phyloP scores from a whole-genome alignment of 2,113 vertebrate species.

The Rhabdomys dilectus region DNA sequence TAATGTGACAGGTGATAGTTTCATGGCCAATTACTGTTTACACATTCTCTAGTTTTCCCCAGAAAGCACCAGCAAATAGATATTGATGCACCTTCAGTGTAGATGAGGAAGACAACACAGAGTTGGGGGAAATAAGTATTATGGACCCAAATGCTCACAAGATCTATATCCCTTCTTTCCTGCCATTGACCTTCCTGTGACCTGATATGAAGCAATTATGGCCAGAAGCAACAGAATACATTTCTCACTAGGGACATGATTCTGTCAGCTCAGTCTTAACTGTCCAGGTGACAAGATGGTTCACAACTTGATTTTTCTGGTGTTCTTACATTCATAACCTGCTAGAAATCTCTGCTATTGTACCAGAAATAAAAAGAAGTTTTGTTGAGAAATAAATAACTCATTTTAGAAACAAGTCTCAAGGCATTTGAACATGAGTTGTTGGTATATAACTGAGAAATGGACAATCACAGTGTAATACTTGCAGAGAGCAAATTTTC shows the following conservation, averaged over 20 bases:
- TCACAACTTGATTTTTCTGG: background rate
- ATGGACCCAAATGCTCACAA: background rate
- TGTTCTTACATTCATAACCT: background rate
- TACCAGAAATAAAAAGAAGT: background rate
- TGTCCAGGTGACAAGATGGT: background rate
- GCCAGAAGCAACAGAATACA: background rate
- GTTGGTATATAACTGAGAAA: background rate
- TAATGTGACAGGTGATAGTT: background rate
- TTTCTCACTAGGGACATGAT: background rate
- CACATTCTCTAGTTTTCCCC: background rate
- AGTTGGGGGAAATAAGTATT: background rate
- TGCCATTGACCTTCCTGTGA: background rate
- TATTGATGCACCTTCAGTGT: background rate
- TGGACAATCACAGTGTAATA: background rate
- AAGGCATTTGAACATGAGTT: background rate
- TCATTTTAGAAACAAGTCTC: background rate
- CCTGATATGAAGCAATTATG: background rate
- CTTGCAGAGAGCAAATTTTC: background rate
- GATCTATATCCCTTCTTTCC: background rate
- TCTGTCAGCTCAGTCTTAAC: background rate
- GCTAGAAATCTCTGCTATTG: background rate
- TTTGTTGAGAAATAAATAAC: background rate
- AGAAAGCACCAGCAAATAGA: background rate
- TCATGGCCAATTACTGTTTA: background rate
- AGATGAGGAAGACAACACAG: background rate